Base-by-base conservation (phyloP, 2,113 vertebrate genomes). In the Cepphus grylle region DNA sequence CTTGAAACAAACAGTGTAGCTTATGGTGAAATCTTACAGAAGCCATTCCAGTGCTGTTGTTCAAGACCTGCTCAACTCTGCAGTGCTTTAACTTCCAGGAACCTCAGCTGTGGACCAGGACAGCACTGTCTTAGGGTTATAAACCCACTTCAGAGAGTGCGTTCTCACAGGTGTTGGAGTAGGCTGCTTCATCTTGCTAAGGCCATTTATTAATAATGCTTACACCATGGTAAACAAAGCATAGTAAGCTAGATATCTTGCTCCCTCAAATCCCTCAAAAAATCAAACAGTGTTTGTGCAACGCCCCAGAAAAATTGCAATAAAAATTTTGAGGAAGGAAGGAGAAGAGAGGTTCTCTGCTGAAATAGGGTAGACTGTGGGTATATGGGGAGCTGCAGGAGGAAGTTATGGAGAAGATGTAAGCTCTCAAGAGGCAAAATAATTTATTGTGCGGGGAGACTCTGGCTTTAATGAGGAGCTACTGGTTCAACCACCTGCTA, bases 171-270 rank as follows among this genome's bases (percentile, higher is more conserved):
- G 3, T 73, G 4, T 65, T 77, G 21, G 59, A 81, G 59, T 70
- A 61, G 38, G 42, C 27, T 74, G 25, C 55, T 78, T 85, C 22
- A 4, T 66, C 56, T 70, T 74, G 26, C 38, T 50, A 25, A 81
- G 15, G 59, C 10, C 19, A 9, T 40, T 80, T 77, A 17, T 66
- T 40, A 73, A 26, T 23, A 34, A 0, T 8, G 0, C 63, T 36
- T 85, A n/a, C 29, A 50, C 43, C 2, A 2, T 42, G 50, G 13
- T 36, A 36, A 62, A 50, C 32, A 40, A 77, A 87, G 43, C 9
- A 8, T 9, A 34, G 43, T 47, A 34, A 69, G 0, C 1, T n/a
- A 40, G 52, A 18, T 67, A 22, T 72, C 42, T 71, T 3, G 0
- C 22, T 88, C 32, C 59, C 22, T 71, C 47, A 71, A 11, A 50